Evolutionary conservation across 2,797 vertebrate genomes (phyloP), one percentile per base, ranked within the genome.

Genomic region (Lacerta viridis): DNA sequence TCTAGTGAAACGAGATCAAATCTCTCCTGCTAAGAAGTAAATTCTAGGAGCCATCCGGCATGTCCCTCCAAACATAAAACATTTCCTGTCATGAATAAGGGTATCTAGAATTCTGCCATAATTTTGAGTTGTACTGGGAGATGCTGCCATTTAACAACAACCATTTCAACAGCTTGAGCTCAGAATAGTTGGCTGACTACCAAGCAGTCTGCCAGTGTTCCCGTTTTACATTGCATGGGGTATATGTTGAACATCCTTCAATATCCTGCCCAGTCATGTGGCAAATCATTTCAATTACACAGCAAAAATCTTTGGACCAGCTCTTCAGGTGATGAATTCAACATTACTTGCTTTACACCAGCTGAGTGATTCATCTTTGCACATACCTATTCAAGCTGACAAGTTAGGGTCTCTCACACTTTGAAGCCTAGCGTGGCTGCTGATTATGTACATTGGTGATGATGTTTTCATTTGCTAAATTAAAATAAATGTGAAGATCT

Each of bases 281-380:
- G 75, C 80, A 83, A 86, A 71, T 83, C 72, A 90, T 61, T 90
- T 86, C 46, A 83, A 83, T 90, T 83, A 71, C 74, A 88, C n/a
- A 78, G 74, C 79, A 46, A 82, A 82, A 87, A 76, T 13, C 29
- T 76, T 80, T 86, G 78, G 43, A 29, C 41, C 74, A 77, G 61
- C 15, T 71, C 84, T 76, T 82, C 43, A 41, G 8, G 27, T 75
- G 68, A 84, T 80, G 81, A 80, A 74, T 80, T 84, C 85, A 90
- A 39, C 15, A 74, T 80, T 80, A 72, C 20, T 85, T 61, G 41
- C 36, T 89, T 85, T 81, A 75, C 46, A 20, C 3, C 23, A 87
- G 18, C 13, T 13, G 72, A 85, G 83, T 81, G 29, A 79, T 20
- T 83, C 36, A 7, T 77, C 33, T 71, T 69, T 83, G 17, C 13